Conservation (phyloP, 2,797 vertebrate genomes). For the Platalea minor region DNA sequence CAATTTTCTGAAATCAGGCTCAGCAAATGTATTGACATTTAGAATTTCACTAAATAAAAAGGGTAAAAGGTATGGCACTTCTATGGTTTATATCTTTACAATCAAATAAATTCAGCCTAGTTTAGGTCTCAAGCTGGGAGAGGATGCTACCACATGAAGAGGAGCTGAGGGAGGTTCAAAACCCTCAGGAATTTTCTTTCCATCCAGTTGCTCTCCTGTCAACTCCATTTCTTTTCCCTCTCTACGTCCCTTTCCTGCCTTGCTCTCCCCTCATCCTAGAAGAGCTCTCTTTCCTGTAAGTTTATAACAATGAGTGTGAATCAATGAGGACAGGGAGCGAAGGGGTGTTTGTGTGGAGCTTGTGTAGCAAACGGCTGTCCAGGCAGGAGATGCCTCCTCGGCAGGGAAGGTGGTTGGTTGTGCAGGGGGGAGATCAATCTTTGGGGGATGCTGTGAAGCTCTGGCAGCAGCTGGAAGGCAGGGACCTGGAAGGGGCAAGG, state of each 20-base stretch:
- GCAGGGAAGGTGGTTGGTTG: neutral
- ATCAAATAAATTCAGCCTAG: neutral
- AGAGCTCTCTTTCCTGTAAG: neutral
- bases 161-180: neutral
- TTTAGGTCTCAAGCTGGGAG: neutral
- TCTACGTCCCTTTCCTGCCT: neutral
- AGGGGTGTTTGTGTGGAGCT: neutral
- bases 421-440: neutral
- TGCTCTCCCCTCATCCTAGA: neutral
- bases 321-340: neutral
- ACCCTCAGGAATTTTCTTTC: neutral
- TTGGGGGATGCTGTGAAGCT: neutral
- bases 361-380: fast-evolving
- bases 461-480: neutral
- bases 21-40: neutral
- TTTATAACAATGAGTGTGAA: neutral
- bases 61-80: neutral
- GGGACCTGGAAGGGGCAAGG: neutral
- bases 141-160: neutral
- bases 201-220: neutral
- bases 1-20: neutral
- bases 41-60: neutral
- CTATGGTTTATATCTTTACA: neutral
- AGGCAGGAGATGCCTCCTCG: neutral
- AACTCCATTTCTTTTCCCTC: neutral